Evolutionary conservation across 2,113 vertebrate genomes (phyloP), one percentile per base, ranked within the genome.

Genomic region (Sus scrofa): DNA sequence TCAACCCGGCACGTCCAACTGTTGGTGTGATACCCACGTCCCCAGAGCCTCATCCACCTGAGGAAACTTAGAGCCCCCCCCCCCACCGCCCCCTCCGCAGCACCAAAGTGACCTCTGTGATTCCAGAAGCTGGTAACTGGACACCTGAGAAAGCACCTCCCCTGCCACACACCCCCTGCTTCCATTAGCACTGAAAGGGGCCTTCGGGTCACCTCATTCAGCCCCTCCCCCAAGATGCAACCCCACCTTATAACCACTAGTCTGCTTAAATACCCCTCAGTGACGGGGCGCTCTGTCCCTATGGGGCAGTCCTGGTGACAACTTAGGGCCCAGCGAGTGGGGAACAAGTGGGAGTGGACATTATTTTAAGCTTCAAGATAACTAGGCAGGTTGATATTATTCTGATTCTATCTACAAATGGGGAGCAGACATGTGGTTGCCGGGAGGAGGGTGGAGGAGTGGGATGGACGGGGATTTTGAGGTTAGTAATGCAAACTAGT

Each of bases 1-100:
- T 96, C 98, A 96, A 6, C 27, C 62, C 16, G 27, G 78, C 90
- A 6, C 0, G 15, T 75, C 12, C 79, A 96, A 91, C 94, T 94
- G 84, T 58, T 68, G 86, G 86, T 30, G 0, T 10, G 15, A 68
- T 67, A 74, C 52, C 0, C 1, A 0, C 1, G 16, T 96, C 94
- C 95, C 95, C 74, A 70, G 71, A 82, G 50, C 70, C 67, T 71
- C 0, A 0, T n/a, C 89, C 79, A 56, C 26, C 73, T 2, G 52
- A 88, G 22, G 14, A 92, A 84, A 77, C 77, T 86, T 50, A 63
- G 70, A 73, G 68, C 12, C 14, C 30, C 75, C 30, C 37, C 0
- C 5, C 16, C 37, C 6, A 2, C 16, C 32, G 9, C 0, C 3
- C 32, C 8, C 1, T 20, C 12, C 6, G n/a, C 44, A 44, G 44